A percentile compares a stretch with the other conserved stretches of the same genome.
Evolutionary conservation across 2,113 vertebrate species (phyloP).

Genomic region (Podarcis muralis): DNA sequence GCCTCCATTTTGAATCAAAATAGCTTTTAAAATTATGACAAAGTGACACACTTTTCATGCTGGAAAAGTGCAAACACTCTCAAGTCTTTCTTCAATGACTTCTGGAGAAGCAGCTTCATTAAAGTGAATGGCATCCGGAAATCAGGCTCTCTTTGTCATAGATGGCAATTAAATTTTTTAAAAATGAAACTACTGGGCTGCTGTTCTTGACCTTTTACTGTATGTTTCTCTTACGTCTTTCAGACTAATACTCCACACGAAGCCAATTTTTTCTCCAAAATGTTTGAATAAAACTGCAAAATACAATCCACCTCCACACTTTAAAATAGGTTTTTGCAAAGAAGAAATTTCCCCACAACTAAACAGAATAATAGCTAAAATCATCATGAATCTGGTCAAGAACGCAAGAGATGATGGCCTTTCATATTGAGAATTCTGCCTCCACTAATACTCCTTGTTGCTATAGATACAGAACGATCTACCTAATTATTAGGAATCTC

Average conservation of each 20-base stretch:
- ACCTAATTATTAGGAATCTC: background rate
- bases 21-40: background rate
- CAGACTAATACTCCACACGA: background rate
- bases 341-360: background rate
- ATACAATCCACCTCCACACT: background rate
- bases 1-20: background rate
- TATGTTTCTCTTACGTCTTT: background rate
- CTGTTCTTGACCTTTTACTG: background rate
- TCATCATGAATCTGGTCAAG: background rate
- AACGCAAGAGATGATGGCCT: constrained; percentile 18
- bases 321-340: background rate
- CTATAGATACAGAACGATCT: background rate
- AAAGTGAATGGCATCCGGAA: background rate
- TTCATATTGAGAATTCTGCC: background rate
- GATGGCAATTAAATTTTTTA: background rate
- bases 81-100: background rate
- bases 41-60: background rate
- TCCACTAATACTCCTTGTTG: constrained; percentile 4
- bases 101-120: background rate
- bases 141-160: no score
- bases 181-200: background rate
- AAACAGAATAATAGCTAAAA: constrained; percentile 26
- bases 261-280: constrained; percentile 14
- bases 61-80: background rate
- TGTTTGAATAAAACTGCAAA: background rate